A percentile compares a stretch with the other conserved stretches of the same genome.
These are phyloP conservation scores for Chionodraco myersi DNA, from an alignment of 2,113 vertebrate species.

Conservation along the genomic window DNA sequence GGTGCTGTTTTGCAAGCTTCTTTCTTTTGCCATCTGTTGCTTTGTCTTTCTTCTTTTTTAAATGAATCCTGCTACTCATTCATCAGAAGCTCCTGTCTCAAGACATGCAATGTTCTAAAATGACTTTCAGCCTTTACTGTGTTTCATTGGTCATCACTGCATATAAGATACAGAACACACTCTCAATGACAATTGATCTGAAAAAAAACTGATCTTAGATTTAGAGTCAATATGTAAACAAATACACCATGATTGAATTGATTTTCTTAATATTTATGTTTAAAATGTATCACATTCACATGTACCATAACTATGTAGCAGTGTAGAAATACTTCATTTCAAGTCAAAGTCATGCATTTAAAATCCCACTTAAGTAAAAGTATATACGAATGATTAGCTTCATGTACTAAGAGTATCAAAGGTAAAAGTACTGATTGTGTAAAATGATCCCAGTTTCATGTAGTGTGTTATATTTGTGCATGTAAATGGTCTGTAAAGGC, in stretches of 20 bases:
- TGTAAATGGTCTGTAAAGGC: too few relatives aligned
- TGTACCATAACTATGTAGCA: neutral
- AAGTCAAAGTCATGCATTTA: neutral
- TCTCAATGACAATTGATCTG: neutral
- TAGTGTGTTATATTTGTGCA: too few relatives aligned
- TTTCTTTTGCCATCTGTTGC: conserved; percentile 60
- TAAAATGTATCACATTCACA: too few relatives aligned
- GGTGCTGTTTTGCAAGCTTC: conserved; percentile 37
- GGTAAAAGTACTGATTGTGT: neutral
- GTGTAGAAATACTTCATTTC: neutral
- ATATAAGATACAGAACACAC: neutral
- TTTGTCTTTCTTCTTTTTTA: conserved; percentile 17
- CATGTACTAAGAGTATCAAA: neutral
- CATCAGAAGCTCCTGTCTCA: conserved; percentile 29
- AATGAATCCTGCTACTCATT: conserved; percentile 53
- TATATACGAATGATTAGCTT: neutral
- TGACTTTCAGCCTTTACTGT: conserved; percentile 12
- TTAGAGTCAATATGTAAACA: neutral
- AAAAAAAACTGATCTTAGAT: conserved; percentile 4
- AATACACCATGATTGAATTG: neutral
- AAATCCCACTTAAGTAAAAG: neutral
- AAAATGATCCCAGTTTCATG: too few relatives aligned
- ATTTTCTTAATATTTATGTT: neutral
- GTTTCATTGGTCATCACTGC: conserved; percentile 19
- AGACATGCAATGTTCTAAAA: conserved; percentile 17